Conservation (phyloP, 1,140 invertebrate genomes). For the Procambarus virginalis region DNA sequence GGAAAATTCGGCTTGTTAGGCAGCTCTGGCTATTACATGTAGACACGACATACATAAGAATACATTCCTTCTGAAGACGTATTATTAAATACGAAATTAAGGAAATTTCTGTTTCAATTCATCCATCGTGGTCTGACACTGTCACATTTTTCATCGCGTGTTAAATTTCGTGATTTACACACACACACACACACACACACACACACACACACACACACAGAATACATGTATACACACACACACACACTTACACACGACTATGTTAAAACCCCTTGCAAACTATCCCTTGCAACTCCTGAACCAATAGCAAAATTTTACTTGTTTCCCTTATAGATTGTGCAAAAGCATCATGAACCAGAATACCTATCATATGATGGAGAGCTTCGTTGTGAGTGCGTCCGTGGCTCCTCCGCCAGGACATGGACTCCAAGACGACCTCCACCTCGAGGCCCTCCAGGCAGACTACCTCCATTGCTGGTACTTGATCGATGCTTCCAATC, state of each 20-base stretch:
- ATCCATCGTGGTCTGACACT: too few species aligned
- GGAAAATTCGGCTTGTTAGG: too few species aligned
- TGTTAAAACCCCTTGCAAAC: neutral
- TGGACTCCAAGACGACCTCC: neutral
- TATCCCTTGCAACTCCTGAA: neutral
- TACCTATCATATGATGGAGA: conserved; percentile 1
- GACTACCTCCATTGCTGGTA: neutral
- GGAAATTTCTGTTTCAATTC: too few species aligned
- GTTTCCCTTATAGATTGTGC: neutral
- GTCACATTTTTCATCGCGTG: too few species aligned
- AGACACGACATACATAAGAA: too few species aligned
- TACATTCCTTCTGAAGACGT: too few species aligned
- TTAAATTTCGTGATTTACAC: too few species aligned
- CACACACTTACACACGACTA: neutral
- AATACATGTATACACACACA: neutral
- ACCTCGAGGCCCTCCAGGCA: neutral
- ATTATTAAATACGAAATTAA: too few species aligned
- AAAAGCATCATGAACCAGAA: neutral
- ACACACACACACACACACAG: neutral
- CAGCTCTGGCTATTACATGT: too few species aligned
- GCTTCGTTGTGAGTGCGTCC: neutral
- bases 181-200: neutral
- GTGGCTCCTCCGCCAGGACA: neutral
- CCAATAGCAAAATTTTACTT: neutral
- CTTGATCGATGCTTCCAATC: neutral